phyloP scores from a whole-genome alignment of 1,140 invertebrate genomes.

The Alviniconcha marisindica region DNA sequence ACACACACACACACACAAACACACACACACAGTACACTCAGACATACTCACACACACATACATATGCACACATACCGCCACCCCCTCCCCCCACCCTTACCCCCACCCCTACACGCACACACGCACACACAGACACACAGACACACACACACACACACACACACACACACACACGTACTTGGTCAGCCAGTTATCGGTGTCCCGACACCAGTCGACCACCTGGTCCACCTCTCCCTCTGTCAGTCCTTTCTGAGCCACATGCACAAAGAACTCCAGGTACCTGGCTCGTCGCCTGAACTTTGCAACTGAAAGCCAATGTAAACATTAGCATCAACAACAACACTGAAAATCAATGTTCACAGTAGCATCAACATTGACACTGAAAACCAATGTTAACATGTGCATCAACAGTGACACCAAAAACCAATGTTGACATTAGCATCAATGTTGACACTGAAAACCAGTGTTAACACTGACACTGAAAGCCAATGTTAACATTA shows the following conservation, averaged over 20 bases:
- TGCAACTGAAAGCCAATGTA: slow-evolving; percentile 63
- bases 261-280: slow-evolving; percentile 74
- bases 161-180: slow-evolving; percentile 54
- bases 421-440: too few species aligned
- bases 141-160: not conserved
- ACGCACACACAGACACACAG: not conserved
- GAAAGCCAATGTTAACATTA: too few species aligned
- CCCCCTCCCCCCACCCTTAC: not conserved
- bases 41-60: not conserved
- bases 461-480: too few species aligned
- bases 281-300: slow-evolving; percentile 71
- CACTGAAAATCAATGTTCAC: too few species aligned
- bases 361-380: too few species aligned
- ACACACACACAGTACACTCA: too few species aligned
- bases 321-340: not conserved
- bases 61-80: not conserved
- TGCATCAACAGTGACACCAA: too few species aligned
- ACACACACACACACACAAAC: too few species aligned
- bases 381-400: too few species aligned
- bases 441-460: too few species aligned
- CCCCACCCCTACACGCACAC: not conserved
- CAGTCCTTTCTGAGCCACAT: slow-evolving; percentile 73
- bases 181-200: slow-evolving; percentile 67
- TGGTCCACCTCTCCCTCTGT: slow-evolving; percentile 69
- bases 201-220: slow-evolving; percentile 73